Percentiles rank a stretch among this genome's conserved stretches.
Conservation (phyloP, 2,113 vertebrate genomes). For the Nothobranchius kuhntae region DNA sequence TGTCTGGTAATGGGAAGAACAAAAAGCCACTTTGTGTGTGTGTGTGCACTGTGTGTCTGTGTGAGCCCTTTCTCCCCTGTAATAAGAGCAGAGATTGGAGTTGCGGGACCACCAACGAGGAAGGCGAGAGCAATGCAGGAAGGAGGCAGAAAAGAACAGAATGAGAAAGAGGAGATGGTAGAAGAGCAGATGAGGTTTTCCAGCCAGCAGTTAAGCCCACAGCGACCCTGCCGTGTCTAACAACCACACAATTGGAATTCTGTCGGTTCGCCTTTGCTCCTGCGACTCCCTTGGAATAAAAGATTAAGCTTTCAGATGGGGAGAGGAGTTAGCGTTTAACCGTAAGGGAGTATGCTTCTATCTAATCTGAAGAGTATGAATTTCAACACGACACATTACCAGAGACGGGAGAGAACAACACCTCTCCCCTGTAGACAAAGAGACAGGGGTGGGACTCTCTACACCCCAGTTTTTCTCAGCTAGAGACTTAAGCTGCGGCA, state of each 20-base stretch:
- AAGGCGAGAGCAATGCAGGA: conserved; percentile 51
- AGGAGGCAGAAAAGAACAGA: conserved; percentile 47
- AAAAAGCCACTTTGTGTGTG: conserved; percentile 29
- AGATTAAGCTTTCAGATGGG: conserved; percentile 11
- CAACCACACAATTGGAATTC: conserved; percentile 61
- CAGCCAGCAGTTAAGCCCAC: conserved; percentile 52
- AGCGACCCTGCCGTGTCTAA: conserved; percentile 53
- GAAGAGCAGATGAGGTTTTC: conserved; percentile 52
- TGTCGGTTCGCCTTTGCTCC: conserved; percentile 47
- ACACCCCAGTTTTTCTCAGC: conserved; percentile 32
- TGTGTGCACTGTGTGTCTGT: conserved; percentile 12
- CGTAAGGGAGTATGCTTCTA: background rate
- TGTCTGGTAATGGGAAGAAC: conserved; percentile 46
- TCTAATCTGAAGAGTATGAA: background rate
- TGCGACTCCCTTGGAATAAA: conserved; percentile 31
- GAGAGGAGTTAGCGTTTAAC: conserved; percentile 4
- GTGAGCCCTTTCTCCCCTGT: conserved; percentile 31
- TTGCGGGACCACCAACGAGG: conserved; percentile 59
- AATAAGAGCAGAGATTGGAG: conserved; percentile 63
- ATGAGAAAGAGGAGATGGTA: conserved; percentile 37
- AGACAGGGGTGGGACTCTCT: background rate
- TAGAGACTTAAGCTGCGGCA: conserved; percentile 46
- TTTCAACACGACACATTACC: background rate
- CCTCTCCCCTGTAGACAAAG: background rate
- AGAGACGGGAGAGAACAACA: background rate